Evolutionary conservation across 2,888 invertebrate genomes (phyloP), one percentile per base, ranked within the genome.

Genomic region (Lissocephala sabroskyi): DNA sequence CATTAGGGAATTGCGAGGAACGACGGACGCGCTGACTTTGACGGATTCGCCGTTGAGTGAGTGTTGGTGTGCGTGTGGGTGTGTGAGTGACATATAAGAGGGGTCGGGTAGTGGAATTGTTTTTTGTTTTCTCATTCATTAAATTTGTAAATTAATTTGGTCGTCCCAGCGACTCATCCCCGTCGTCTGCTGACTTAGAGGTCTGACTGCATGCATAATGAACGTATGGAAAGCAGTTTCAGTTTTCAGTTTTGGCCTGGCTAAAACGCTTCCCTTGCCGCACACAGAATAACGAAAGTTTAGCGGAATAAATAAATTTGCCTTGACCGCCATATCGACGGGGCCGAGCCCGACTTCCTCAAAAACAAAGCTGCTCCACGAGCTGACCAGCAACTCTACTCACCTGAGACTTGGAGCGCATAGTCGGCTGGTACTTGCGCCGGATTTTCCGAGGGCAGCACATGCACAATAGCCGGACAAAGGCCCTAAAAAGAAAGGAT

Each of bases 391-490:
- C 18, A 50, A 82, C n/a, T n/a, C 85, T 87, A 14, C 37, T 40
- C 39, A 45, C 45, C 91, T 94, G 94, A 67, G 92, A 94, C 86
- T 94, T 94, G 81, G 93, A 93, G 66, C 94, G 89, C 81, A 94
- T 91, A 64, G 93, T 93, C 16, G 93, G 92, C 81, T 94, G 91
- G 85, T 94, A 94, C 85, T 92, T 91, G 82, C 92, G 87, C 64
- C 92, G 88, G 68, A 94, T 87, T 80, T 91, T 91, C 65, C 93
- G 87, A 1, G 95, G 95, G 85, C 95, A 95, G 86, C 95, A 96
- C 39, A 91, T 91, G 86, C 96, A 97, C 52, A 97, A 86, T 74
- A 97, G 94, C 80, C 96, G 90, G 48, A 94, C 90, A 84, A 97
- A 97, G 14, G 97, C 97, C 85, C 97, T 95, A 91, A 16, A 90